Evolutionary conservation across 2,113 vertebrate species (phyloP).

Genomic region (Mungos mungo): DNA sequence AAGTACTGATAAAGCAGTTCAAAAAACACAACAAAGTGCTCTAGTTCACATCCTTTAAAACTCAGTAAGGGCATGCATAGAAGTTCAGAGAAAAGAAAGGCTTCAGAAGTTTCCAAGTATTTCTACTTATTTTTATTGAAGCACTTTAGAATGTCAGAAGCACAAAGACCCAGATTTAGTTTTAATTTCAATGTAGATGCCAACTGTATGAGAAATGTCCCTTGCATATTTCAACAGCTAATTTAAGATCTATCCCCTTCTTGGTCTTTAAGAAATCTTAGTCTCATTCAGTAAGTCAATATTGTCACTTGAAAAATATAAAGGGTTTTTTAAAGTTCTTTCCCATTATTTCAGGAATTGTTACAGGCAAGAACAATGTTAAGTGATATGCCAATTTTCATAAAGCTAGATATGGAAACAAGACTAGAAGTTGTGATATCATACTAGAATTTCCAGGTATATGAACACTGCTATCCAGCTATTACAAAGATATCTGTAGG

Average conservation of each 20-base stretch:
- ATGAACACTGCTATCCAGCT: background rate
- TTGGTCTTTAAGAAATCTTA: background rate
- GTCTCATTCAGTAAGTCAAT: background rate
- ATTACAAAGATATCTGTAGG: background rate
- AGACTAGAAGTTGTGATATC: background rate
- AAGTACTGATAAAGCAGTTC: background rate
- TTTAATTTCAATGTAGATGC: background rate
- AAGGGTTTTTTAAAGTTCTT: background rate
- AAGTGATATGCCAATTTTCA: background rate
- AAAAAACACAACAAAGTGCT: background rate
- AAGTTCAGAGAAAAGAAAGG: background rate
- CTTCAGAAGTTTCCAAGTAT: background rate
- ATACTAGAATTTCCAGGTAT: background rate
- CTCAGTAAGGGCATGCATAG: background rate
- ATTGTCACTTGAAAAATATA: background rate
- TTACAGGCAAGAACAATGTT: background rate
- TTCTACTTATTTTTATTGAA: conserved; percentile 23
- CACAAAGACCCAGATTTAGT: background rate
- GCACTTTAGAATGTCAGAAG: background rate
- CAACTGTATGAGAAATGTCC: background rate
- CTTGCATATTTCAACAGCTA: background rate
- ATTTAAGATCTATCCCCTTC: background rate
- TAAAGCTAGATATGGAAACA: background rate
- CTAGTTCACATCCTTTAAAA: background rate
- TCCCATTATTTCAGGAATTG: background rate